Evolutionary conservation across 1,140 invertebrate genomes (phyloP), one percentile per base, ranked within the genome.

Genomic region (Drosophila aff.): DNA sequence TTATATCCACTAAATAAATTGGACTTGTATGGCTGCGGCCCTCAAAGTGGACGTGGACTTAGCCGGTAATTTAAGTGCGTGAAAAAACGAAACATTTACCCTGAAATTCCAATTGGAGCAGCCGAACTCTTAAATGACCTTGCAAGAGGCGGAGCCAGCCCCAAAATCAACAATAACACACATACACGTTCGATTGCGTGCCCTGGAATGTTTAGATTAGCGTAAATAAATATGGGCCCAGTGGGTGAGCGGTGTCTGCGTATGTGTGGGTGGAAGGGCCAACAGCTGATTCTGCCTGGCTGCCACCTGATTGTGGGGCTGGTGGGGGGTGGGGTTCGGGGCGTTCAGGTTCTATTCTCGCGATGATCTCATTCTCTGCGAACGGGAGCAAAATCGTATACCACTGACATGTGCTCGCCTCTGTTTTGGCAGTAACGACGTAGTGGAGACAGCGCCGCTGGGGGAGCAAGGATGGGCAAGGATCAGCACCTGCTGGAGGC

Each of bases 401-500:
- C 15, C 63, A 44, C 40, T 52, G 46, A 52, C 46, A 74, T 61
- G 68, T 73, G 69, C 46, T 23, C 36, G 58, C 33, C 44, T 10
- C 11, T 58, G 26, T 49, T 53, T 2, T 31, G 47, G 21, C 26
- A 57, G 72, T 36, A 52, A 18, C 55, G 33, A 18, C 60, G 18
- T 46, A 31, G 77, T 49, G 47, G 43, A 26, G 50, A 33, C 36
- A 31, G 9, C 16, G 26, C 49, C 49, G 16, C 26, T 38, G 33
- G 33, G 46, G 53, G 28, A 62, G 49, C 50, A 62, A 57, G 36
- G 21, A 98, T 99, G 97, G 98, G 98, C 91, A 92, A 91, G 80
- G 98, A 99, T 94, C 97, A 98, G 93, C 98, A 99, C 94, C 95
- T 99, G 93, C 95, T 99, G 92, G 98, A 99, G 92, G 98, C 98